Base-by-base conservation (phyloP, 2,797 vertebrate genomes). In the Clarias laeviceps region DNA sequence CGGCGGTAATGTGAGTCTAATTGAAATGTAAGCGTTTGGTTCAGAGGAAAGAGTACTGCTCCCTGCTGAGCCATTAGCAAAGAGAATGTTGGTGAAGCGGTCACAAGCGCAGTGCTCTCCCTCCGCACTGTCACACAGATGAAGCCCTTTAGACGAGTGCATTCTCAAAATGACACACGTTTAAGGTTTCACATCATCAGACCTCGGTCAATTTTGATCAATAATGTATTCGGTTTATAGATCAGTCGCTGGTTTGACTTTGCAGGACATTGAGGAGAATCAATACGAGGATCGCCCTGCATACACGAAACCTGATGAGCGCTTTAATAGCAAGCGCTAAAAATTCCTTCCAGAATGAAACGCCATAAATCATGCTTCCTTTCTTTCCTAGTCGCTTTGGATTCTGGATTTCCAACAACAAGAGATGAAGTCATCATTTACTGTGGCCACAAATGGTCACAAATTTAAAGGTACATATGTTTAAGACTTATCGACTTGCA, bases 231-330 rank as follows among this genome's bases (percentile, higher is more conserved):
- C 2, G 56, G 12, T 83, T 89, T 83, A 74, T 89, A 83, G 83
- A 87, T 84, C 73, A 56, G 88, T 88, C 83, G 84, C 91, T 88
- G n/a, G 12, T n/a, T 76, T 73, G 34, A 69, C 78, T 86, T 79
- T 79, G 76, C 32, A 61, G 76, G 76, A 7, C 32, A 37, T 78
- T 86, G 27, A 84, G 50, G 32, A 4, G 22, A 62, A 50, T 87
- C 70, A 14, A 79, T 78, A 27, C 1, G 22, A 79, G 29, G 57
- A 64, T 78, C 57, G 37, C 64, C 27, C 11, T 61, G 56, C 27
- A 32, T 20, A 32, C 73, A 32, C 17, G 7, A 78, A 61, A 7
- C 32, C 27, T 2, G 73, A 29, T 32, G 29, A 68, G 40, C 22
- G 5, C 14, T 72, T 72, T 45, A 24, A 72, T 45, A 72, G 22